Conservation (phyloP, 1,140 invertebrate genomes). For the Drosophila serrata region DNA sequence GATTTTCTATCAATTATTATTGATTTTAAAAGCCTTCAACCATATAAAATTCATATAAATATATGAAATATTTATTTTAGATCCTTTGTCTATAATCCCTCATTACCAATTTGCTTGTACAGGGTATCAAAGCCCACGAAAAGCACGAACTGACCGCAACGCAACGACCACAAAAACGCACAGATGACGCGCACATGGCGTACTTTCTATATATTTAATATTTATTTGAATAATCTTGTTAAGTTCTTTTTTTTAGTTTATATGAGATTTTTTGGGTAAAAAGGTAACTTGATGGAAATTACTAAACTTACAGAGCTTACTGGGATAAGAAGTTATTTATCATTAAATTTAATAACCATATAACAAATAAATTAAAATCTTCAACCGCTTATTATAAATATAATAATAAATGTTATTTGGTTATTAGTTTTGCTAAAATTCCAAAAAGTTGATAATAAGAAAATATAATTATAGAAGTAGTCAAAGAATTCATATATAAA, state of each 20-base stretch:
- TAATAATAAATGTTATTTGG: too few species aligned
- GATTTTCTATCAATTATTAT: too few species aligned
- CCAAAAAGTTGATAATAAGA: too few species aligned
- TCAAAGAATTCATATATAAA: too few species aligned
- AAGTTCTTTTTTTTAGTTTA: slow-evolving; percentile 1
- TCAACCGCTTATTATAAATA: too few species aligned
- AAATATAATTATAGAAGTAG: too few species aligned
- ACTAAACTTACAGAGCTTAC: neutral
- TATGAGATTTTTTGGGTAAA: neutral
- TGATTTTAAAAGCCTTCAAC: too few species aligned
- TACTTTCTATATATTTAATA: slow-evolving; percentile 29
- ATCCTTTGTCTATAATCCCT: too few species aligned
- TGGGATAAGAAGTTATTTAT: neutral
- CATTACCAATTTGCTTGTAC: neutral
- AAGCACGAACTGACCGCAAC: neutral
- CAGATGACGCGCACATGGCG: slow-evolving; percentile 44
- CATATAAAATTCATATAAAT: neutral
- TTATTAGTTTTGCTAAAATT: too few species aligned
- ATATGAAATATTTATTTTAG: neutral
- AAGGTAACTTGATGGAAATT: neutral
- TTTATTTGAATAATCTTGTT: slow-evolving; percentile 62
- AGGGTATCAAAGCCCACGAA: slow-evolving; percentile 5
- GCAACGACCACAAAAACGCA: neutral
- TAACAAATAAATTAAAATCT: too few species aligned
- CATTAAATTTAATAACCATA: neutral